Base-by-base conservation (phyloP, 2,797 vertebrate genomes). In the Enteromius unitaeniatus region DNA sequence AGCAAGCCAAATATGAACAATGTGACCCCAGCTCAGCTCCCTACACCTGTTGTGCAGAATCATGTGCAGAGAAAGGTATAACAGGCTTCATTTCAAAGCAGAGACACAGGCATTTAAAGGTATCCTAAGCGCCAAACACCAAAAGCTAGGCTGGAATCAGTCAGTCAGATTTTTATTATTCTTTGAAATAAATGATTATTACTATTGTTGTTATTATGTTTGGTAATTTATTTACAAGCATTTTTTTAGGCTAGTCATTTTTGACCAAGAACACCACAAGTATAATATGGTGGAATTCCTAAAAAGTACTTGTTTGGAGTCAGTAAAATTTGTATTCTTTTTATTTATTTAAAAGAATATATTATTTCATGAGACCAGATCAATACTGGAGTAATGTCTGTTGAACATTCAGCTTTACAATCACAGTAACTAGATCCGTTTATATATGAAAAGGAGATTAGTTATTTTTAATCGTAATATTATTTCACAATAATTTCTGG, bases 1-100 rank as follows among this genome's bases (percentile, higher is more conserved):
- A 95, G 93, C 93, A 92, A 93, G 92, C 90, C 93, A 92, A 94
- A 95, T 93, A 90, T 93, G 91, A 94, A 93, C 92, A 91, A 90
- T 84, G 69, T 93, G 93, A 95, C 93, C 93, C 84, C 73, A 4
- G 84, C 55, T 64, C 76, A 88, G 88, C 70, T 87, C 92, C 79
- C 87, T 60, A 89, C 94, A 95, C 93, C 94, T 95, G 95, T 93
- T 93, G 90, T 86, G 88, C 85, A 84, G 91, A 92, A 91, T 94
- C 91, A 88, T 53, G 34, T 40, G 78, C 84, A 81, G 49, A 34
- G 89, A 88, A 72, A 81, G 86, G 89, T 88, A 85, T 89, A 85
- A 88, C 84, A 82, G 88, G 90, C 74, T 79, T 11, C 67, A 68
- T 84, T 77, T 83, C 78, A 86, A 55, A 58, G 85, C 80, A 75